phyloP scores from a whole-genome alignment of 2,113 vertebrate species.

The Aspidoscelis tigris region DNA sequence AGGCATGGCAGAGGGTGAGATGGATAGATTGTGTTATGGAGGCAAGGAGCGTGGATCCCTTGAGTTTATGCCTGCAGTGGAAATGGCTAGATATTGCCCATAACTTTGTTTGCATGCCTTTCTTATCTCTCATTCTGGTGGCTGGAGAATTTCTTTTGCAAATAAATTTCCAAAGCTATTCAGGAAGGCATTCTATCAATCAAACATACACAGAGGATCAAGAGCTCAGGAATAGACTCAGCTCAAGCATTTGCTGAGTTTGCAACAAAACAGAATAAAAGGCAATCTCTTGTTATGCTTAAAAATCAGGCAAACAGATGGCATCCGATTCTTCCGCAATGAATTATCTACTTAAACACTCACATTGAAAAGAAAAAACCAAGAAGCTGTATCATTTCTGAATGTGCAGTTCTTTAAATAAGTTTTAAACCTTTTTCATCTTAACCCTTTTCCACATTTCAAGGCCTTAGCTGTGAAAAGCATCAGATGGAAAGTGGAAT shows the following conservation, averaged over 20 bases:
- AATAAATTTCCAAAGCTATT: slow-evolving; percentile 38
- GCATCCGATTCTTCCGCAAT: background rate
- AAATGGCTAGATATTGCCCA: slow-evolving; percentile 11
- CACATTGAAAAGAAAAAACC: background rate
- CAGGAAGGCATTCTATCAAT: slow-evolving; percentile 47
- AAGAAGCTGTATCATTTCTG: background rate
- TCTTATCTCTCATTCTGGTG: slow-evolving; percentile 21
- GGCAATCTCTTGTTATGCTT: background rate
- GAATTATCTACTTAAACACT: background rate
- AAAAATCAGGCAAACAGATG: background rate
- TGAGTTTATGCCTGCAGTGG: no score
- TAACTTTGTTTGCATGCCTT: slow-evolving; percentile 51
- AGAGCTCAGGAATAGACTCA: slow-evolving; percentile 27
- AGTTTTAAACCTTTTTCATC: no score
- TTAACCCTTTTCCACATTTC: no score
- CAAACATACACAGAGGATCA: slow-evolving; percentile 39
- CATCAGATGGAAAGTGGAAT: no score
- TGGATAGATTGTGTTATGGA: no score
- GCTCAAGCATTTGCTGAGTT: slow-evolving; percentile 21
- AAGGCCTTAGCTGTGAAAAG: no score
- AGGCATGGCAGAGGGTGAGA: no score
- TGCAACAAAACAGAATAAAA: slow-evolving; percentile 17
- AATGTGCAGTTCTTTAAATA: background rate
- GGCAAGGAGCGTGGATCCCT: no score
- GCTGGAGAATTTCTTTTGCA: slow-evolving; percentile 26